These are phyloP conservation scores for Oncorhynchus tshawytscha DNA, from an alignment of 2,113 vertebrate genomes.

Conservation along the genomic window DNA sequence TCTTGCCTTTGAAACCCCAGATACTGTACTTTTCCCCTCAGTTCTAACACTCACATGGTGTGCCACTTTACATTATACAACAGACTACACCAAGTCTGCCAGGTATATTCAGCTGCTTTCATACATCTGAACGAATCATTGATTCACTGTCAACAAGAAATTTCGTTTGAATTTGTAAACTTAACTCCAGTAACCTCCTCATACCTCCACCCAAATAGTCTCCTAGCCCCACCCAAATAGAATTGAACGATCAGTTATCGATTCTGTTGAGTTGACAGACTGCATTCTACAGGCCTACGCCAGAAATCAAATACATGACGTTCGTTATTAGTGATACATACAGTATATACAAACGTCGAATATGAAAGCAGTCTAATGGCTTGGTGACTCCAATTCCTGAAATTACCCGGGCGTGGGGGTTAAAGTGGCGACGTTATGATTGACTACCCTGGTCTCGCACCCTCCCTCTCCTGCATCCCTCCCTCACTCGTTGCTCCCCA, in stretches of 20 bases:
- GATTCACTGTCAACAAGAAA: background rate
- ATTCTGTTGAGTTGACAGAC: background rate
- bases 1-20: background rate
- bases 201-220: too few species aligned
- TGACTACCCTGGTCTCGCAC: slow-evolving; percentile 4
- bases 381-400: background rate
- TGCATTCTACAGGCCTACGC: background rate
- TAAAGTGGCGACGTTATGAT: background rate
- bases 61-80: too few species aligned
- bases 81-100: too few species aligned
- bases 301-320: background rate
- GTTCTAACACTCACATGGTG: too few species aligned
- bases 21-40: background rate
- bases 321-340: background rate
- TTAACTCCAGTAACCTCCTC: background rate
- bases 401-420: background rate
- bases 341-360: background rate
- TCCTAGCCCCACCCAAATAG: slow-evolving; percentile 4
- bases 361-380: background rate
- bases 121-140: too few species aligned
- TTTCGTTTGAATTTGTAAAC: background rate
- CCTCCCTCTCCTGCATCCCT: slow-evolving; percentile 23
- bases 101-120: too few species aligned
- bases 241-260: background rate
- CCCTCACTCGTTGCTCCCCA: slow-evolving; percentile 21